Conservation (phyloP, 1,140 invertebrate species). For the Hylyphantes graminicola region DNA sequence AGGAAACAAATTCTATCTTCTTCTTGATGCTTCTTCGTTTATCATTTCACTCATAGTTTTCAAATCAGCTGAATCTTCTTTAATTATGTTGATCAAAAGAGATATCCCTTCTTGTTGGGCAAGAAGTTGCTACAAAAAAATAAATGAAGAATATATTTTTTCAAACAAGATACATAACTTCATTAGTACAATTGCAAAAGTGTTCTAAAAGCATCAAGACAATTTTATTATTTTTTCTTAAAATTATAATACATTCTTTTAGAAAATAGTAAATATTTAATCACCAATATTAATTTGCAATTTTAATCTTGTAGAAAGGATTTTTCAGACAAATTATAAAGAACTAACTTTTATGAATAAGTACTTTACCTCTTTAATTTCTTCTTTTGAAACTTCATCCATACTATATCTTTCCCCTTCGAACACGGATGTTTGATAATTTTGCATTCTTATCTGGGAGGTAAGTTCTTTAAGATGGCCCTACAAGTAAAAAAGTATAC, state of each 20-base stretch:
- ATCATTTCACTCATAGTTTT: slow-evolving; percentile 85
- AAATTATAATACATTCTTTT: not conserved
- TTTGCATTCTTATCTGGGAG: slow-evolving; percentile 85
- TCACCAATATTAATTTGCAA: not conserved
- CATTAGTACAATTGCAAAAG: not conserved
- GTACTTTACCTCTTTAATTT: slow-evolving; percentile 73
- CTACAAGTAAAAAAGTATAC: slow-evolving; percentile 68
- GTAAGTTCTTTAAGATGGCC: slow-evolving; percentile 89
- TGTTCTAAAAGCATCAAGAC: not conserved
- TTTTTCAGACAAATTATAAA: not conserved
- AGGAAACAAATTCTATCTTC: slow-evolving; percentile 17
- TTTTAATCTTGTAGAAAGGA: not conserved
- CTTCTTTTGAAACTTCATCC: slow-evolving; percentile 74
- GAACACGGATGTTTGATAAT: slow-evolving; percentile 69
- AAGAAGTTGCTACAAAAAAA: slow-evolving; percentile 74
- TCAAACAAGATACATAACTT: not conserved
- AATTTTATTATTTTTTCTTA: too few relatives aligned
- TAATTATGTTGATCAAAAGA: slow-evolving; percentile 82
- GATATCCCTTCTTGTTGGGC: slow-evolving; percentile 87
- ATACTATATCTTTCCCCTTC: slow-evolving; percentile 72
- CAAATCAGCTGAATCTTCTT: slow-evolving; percentile 79
- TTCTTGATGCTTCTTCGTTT: slow-evolving; percentile 67
- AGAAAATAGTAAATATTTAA: not conserved
- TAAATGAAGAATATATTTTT: slow-evolving; percentile 2
- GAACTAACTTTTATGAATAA: not conserved